Conservation (phyloP, 2,113 vertebrate genomes). For the Bettongia penicillata region DNA sequence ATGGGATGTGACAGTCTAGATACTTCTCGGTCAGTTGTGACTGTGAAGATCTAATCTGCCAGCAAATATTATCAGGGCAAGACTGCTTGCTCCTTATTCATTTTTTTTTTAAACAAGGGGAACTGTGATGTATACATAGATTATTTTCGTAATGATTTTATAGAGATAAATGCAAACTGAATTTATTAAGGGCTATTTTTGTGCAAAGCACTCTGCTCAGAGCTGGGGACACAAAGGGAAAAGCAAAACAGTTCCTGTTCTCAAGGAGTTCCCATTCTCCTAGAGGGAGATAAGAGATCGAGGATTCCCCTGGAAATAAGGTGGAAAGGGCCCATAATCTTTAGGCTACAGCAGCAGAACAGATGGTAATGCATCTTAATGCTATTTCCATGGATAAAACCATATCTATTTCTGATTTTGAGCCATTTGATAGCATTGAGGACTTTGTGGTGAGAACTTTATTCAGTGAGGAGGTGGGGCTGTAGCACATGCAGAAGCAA, state of each 20-base stretch:
- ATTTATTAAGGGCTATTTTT: not conserved
- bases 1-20: not conserved
- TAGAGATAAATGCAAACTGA: not conserved
- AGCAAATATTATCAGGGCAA: not conserved
- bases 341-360: not conserved
- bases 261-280: not conserved
- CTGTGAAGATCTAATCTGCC: not conserved
- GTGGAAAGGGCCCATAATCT: not conserved
- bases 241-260: not conserved
- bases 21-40: not conserved
- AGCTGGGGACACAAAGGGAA: not conserved
- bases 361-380: not conserved
- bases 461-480: not conserved
- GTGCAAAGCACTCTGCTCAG: not conserved
- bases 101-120: not conserved
- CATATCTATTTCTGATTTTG: not conserved
- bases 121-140: not conserved
- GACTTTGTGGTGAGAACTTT: not conserved
- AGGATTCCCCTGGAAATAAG: not conserved
- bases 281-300: not conserved
- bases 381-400: not conserved
- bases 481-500: not conserved
- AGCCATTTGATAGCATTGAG: not conserved
- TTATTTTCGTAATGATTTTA: not conserved
- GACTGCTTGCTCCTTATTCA: not conserved